These are phyloP conservation scores for Conus ventricosus DNA, from an alignment of 1,140 invertebrate genomes.

Conservation along the genomic window DNA sequence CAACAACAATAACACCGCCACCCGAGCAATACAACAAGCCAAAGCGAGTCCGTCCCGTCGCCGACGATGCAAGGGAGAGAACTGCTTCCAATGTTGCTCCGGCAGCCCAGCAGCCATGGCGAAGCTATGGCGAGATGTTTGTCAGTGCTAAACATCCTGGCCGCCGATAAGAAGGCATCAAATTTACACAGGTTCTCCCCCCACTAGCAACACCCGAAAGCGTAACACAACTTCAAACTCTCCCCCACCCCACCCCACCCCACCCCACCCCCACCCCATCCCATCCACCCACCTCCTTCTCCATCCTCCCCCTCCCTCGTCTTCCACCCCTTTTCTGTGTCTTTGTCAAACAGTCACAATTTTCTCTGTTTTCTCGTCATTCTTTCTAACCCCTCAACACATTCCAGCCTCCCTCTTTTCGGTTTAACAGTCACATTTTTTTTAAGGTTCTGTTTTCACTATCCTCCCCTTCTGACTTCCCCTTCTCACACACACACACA, in stretches of 20 bases:
- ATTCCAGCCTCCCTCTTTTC: no score
- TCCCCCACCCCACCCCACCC: background rate
- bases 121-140: conserved; percentile 2
- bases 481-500: no score
- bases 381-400: background rate
- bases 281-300: background rate
- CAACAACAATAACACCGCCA: background rate
- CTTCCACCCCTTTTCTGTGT: background rate
- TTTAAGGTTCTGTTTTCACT: no score
- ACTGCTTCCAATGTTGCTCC: background rate
- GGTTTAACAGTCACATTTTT: no score
- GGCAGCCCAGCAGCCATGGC: background rate
- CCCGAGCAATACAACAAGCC: no score
- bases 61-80: conserved; percentile 3
- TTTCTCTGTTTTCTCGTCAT: background rate
- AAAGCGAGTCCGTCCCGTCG: background rate
- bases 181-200: conserved; percentile 26
- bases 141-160: conserved; percentile 21
- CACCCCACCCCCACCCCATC: background rate
- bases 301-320: background rate
- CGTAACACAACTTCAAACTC: conserved; percentile 16
- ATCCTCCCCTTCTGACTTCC: no score
- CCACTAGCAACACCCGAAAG: conserved; percentile 16
- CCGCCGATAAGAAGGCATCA: conserved; percentile 20
- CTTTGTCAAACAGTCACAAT: background rate